Evolutionary conservation across 1,140 invertebrate species (phyloP), one percentile per base, ranked within the genome.

Genomic region (Drosophila neocordata): DNA sequence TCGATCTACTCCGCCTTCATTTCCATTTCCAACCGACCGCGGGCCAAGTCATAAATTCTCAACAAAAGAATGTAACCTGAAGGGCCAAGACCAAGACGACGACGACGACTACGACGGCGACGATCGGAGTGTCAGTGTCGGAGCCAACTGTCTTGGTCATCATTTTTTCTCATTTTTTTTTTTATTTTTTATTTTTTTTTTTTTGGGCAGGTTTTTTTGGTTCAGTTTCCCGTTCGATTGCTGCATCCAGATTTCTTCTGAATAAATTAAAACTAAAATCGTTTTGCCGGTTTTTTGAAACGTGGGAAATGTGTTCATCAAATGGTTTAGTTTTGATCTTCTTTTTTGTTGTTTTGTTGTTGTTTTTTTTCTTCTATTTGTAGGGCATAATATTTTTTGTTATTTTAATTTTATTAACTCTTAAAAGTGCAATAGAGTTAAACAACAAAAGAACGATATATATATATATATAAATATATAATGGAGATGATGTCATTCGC

Each of bases 191-290:
- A 51, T 20, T 48, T 8, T 48, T 6, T 31, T 6, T 31, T 31
- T 37, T 18, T 11, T 22, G 58, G 70, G 60, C 69, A 64, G 62
- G 67, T 79, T 69, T 18, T 48, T 77, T 81, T 51, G 27, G 58
- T 79, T 68, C 24, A 63, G 64, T 78, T 81, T 88, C 83, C 83
- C 79, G 76, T 88, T 87, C 83, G 83, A 83, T 84, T 20, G 68
- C 64, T 60, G 74, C 69, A 75, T 66, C 64, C 81, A 84, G 79
- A 90, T 79, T 90, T 90, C 88, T 78, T 90, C 83, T 90, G 88
- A 90, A 90, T 90, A 90, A 90, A 90, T 90, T 90, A 90, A 90
- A 88, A 83, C 55, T 72, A 52, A 81, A 81, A 84, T 82, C 53
- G 58, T 69, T 71, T 77, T 41, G 65, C 58, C 73, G 69, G 41